A percentile compares a stretch with the other conserved stretches of the same genome.
These are phyloP conservation scores for Hermetia illucens DNA, from an alignment of 1,140 invertebrate genomes.

Conservation along the genomic window DNA sequence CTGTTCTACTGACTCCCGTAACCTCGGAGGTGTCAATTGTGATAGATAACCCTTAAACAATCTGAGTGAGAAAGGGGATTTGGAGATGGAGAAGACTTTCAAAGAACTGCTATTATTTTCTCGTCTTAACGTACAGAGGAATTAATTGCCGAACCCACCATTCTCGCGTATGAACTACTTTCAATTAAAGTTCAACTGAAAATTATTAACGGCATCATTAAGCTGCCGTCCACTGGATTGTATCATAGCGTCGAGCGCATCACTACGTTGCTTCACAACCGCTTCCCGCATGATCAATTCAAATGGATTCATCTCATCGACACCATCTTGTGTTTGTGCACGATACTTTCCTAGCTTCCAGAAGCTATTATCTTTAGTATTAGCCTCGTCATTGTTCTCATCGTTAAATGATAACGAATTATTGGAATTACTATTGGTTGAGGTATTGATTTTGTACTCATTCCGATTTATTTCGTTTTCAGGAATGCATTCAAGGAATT, in stretches of 20 bases:
- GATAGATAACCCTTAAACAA: no score
- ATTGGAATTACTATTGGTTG: no score
- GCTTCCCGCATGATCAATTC: slow-evolving; percentile 24
- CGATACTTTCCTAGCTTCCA: slow-evolving; percentile 4
- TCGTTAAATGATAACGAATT: not conserved
- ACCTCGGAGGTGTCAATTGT: no score
- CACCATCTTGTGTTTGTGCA: slow-evolving; percentile 14
- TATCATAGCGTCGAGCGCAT: slow-evolving; percentile 25
- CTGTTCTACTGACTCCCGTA: no score
- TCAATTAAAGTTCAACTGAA: slow-evolving; percentile 23
- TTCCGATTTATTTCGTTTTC: slow-evolving; percentile 19
- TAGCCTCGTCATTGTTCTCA: not conserved
- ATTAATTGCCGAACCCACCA: no score
- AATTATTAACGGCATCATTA: slow-evolving; percentile 27
- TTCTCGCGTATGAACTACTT: no score
- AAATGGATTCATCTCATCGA: slow-evolving; percentile 28
- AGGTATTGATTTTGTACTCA: slow-evolving; percentile 20
- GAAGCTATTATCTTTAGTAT: not conserved
- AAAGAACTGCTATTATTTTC: no score
- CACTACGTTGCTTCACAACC: slow-evolving; percentile 26
- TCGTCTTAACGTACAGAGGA: no score
- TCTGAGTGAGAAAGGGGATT: no score
- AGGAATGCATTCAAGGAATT: slow-evolving; percentile 25
- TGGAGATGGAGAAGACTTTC: no score
- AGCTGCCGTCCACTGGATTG: slow-evolving; percentile 28